A percentile compares a stretch with the other conserved stretches of the same genome.
Evolutionary conservation across 2,888 invertebrate genomes (phyloP).

Genomic region (Panzeria rudis): DNA sequence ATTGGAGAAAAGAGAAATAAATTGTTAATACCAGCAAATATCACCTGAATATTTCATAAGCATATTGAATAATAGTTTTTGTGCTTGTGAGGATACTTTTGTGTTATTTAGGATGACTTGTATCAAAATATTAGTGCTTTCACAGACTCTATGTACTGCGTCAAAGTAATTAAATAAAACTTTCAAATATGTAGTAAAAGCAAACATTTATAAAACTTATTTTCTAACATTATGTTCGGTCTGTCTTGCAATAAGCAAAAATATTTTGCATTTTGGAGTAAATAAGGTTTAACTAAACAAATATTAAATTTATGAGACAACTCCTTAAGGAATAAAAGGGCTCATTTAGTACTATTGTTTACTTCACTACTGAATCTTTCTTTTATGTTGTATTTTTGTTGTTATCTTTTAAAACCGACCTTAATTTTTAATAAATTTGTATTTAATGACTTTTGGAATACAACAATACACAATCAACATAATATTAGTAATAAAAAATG

Average conservation of each 20-base stretch:
- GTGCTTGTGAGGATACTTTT: neutral
- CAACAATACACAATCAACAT: constrained; percentile 67
- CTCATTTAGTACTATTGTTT: constrained; percentile 56
- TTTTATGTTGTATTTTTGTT: neutral
- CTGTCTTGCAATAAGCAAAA: neutral
- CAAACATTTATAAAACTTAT: neutral
- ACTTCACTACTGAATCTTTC: neutral
- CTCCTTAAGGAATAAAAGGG: constrained; percentile 25
- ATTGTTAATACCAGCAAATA: constrained; percentile 42
- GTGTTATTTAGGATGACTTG: neutral
- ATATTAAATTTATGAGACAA: constrained; percentile 26
- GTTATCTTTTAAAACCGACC: neutral
- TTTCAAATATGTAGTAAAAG: neutral
- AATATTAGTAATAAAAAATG: constrained; percentile 60
- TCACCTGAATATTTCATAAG: neutral
- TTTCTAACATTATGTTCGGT: neutral
- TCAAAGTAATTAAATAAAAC: neutral
- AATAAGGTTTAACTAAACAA: neutral
- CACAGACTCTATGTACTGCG: no score
- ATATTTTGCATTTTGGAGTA: neutral
- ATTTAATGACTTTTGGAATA: neutral
- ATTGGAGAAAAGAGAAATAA: no score
- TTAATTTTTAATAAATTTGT: no score
- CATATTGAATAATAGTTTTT: neutral
- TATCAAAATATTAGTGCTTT: neutral